These are phyloP conservation scores for Bombus impatiens DNA, from an alignment of 1,140 invertebrate species.

Conservation along the genomic window DNA sequence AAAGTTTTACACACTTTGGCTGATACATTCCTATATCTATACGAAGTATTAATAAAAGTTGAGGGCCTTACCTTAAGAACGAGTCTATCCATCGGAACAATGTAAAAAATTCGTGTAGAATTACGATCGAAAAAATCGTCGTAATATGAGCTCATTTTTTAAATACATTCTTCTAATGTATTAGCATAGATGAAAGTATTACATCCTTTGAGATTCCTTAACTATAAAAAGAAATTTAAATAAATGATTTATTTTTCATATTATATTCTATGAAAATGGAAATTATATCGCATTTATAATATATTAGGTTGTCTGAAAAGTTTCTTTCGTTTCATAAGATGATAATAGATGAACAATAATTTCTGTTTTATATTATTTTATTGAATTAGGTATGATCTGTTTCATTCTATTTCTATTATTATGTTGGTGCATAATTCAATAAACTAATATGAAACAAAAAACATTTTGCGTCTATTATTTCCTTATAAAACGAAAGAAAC, in stretches of 20 bases:
- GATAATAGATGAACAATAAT: too few relatives aligned
- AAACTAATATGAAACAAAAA: too few relatives aligned
- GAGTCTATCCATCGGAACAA: background rate
- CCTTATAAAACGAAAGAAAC: too few relatives aligned
- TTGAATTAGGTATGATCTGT: too few relatives aligned
- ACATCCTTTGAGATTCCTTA: background rate
- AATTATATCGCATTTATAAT: too few relatives aligned
- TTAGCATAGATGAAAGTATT: conserved; percentile 19
- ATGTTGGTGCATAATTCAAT: too few relatives aligned
- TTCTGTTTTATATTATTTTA: too few relatives aligned
- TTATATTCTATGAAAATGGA: background rate
- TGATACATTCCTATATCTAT: background rate
- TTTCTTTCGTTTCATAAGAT: too few relatives aligned
- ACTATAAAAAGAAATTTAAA: background rate
- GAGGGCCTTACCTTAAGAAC: background rate
- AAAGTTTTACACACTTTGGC: background rate
- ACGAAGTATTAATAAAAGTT: background rate
- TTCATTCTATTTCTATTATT: too few relatives aligned
- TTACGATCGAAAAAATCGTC: background rate
- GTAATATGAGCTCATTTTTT: background rate
- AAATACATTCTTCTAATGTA: conserved; percentile 7
- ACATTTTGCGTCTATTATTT: too few relatives aligned
- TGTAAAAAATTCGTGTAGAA: conserved; percentile 22
- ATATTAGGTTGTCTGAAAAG: too few relatives aligned
- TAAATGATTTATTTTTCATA: background rate